Base-by-base conservation (phyloP, 2,888 invertebrate genomes). In the Papilio protenor region DNA sequence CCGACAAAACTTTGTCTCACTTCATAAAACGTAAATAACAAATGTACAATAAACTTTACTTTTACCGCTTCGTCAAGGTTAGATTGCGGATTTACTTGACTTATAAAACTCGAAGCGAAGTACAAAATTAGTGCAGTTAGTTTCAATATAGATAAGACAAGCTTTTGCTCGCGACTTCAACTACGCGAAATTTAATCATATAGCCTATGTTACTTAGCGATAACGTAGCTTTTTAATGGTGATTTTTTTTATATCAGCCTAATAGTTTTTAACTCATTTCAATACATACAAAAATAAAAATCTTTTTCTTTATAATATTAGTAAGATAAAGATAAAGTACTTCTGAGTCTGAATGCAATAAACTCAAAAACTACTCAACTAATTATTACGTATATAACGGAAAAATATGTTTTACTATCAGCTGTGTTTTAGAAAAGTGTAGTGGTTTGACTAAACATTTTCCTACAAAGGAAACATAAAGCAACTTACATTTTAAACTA, bases 401-500 rank as follows among this genome's bases (percentile, higher is more conserved):
- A 3, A 16, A 61, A n/a, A 23, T 40, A 40, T 0, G n/a, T n/a
- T 27, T 27, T 27, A 27, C 27, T 27, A 27, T 27, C 2, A 27
- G 27, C 27, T 27, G 27, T 27, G 27, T 27, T 1, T 27, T 2
- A 27, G n/a, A n/a, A n/a, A 27, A 1, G 2, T 27, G 27, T 27
- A 27, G n/a, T 27, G 27, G 18, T 27, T 27, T 55, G 3, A 57
- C 21, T 21, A 10, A 8, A 5, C 21, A 21, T n/a, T 57, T 21
- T n/a, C 11, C 6, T 33, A n/a, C 33, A 6, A 69, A n/a, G 21
- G 2, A 71, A 49, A 45, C 12, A 47, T 18, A 73, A 49, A 6
- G 18, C 16, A 1, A 71, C 71, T 71, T 49, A 76, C 76, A 49
- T 76, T 49, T 71, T 49, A 11, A 27, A 27, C 27, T 27, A 2